Conservation (phyloP, 2,888 invertebrate species). For the Chouioia cunea region DNA sequence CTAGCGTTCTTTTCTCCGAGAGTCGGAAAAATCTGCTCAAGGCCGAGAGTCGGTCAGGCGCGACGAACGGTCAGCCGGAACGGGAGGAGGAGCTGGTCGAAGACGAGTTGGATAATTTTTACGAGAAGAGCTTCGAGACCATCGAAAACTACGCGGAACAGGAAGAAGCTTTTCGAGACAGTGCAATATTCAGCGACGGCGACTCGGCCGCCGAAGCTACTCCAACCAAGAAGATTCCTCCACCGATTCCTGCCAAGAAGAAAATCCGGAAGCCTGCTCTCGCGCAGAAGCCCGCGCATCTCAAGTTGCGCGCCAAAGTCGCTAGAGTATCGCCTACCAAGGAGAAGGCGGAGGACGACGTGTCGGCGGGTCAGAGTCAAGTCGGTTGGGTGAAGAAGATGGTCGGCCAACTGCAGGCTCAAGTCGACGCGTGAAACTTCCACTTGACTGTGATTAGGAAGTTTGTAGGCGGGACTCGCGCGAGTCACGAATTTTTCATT, state of each 20-base stretch:
- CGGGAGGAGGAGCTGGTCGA: slow-evolving; percentile 20
- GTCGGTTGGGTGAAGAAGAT: slow-evolving; percentile 66
- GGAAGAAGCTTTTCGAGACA: slow-evolving; percentile 82
- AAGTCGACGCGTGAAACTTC: slow-evolving; percentile 57
- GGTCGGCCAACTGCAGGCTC: slow-evolving; percentile 64
- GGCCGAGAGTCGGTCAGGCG: slow-evolving; percentile 23
- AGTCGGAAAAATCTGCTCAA: slow-evolving; percentile 25
- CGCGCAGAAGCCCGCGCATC: slow-evolving; percentile 59
- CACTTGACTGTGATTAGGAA: slow-evolving; percentile 1
- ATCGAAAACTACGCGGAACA: slow-evolving; percentile 77
- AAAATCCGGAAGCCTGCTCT: slow-evolving; percentile 55
- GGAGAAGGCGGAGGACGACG: slow-evolving; percentile 54
- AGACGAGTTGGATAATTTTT: slow-evolving; percentile 73
- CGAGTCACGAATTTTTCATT: too few species aligned
- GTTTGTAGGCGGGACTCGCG: slow-evolving; percentile 29
- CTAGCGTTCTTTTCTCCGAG: slow-evolving; percentile 74
- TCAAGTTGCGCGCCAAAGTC: slow-evolving; percentile 52
- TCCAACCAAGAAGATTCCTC: slow-evolving; percentile 53
- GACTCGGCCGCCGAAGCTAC: slow-evolving; percentile 62
- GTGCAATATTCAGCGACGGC: slow-evolving; percentile 86
- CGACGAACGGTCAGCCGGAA: slow-evolving; percentile 3
- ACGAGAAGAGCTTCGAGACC: slow-evolving; percentile 81
- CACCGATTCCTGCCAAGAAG: slow-evolving; percentile 59
- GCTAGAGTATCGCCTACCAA: slow-evolving; percentile 14
- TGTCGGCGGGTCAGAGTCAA: slow-evolving; percentile 66